A percentile compares a stretch with the other conserved stretches of the same genome.
Evolutionary conservation across 2,888 invertebrate genomes (phyloP).

Genomic region (Oasisia sp.): DNA sequence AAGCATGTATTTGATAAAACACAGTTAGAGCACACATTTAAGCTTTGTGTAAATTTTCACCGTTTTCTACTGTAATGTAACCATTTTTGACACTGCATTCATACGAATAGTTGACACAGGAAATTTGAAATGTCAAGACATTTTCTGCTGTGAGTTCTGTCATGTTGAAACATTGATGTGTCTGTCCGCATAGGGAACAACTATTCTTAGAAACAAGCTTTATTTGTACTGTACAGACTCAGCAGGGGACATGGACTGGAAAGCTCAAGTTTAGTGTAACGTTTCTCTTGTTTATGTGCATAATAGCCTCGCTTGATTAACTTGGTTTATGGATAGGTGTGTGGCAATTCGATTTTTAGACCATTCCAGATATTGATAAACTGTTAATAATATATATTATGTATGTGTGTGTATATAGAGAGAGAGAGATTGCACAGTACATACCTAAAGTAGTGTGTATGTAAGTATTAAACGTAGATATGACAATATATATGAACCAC

Average conservation of each 20-base stretch:
- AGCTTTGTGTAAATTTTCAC: neutral
- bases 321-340: neutral
- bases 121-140: neutral
- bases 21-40: neutral
- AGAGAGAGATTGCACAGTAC: neutral
- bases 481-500: neutral
- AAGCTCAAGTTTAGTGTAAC: neutral
- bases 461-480: neutral
- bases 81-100: neutral
- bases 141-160: neutral
- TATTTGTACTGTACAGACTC: neutral
- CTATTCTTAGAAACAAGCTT: neutral
- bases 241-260: neutral
- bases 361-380: neutral
- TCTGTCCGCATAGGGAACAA: neutral
- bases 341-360: neutral
- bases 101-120: neutral
- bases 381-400: conserved; percentile 2
- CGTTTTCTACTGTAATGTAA: neutral
- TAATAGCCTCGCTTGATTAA: neutral
- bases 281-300: neutral
- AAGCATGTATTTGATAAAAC: neutral
- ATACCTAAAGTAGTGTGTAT: neutral
- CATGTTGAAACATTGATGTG: neutral
- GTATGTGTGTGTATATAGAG: neutral